Evolutionary conservation across 1,140 invertebrate genomes (phyloP).

Genomic region (Ylistrum balloti): DNA sequence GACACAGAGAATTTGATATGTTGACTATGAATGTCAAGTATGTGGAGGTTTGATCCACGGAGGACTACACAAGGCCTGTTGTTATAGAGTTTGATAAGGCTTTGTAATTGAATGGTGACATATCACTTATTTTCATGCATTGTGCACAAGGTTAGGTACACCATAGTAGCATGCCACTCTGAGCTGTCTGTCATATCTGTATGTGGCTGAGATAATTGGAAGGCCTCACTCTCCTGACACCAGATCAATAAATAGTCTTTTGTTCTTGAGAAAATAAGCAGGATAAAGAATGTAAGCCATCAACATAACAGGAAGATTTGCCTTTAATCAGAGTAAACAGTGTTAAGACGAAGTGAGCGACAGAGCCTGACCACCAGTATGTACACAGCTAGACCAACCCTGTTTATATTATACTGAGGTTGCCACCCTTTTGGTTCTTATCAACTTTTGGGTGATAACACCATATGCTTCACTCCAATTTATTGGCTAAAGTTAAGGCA

Average conservation of each 20-base stretch:
- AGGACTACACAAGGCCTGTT: not conserved
- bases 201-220: constrained; percentile 1
- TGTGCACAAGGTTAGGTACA: constrained; percentile 13
- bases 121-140: constrained; percentile 39
- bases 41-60: not conserved
- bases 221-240: not conserved
- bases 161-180: not conserved
- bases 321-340: constrained; percentile 34
- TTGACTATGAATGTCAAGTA: constrained; percentile 11
- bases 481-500: constrained; percentile 27
- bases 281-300: constrained; percentile 39
- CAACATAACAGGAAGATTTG: constrained; percentile 7
- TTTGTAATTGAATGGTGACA: constrained; percentile 34
- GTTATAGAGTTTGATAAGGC: constrained; percentile 7
- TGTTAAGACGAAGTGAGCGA: constrained; percentile 9
- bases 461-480: not conserved
- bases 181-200: constrained; percentile 25
- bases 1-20: constrained; percentile 18
- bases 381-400: not conserved
- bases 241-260: constrained; percentile 36
- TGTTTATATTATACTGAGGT: not conserved
- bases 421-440: not conserved
- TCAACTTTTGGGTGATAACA: not conserved
- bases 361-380: not conserved
- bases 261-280: constrained; percentile 39